These are phyloP conservation scores for Axinella damicornis DNA, from an alignment of 37 sponge, comb jelly and placozoan species.

Conservation along the genomic window DNA sequence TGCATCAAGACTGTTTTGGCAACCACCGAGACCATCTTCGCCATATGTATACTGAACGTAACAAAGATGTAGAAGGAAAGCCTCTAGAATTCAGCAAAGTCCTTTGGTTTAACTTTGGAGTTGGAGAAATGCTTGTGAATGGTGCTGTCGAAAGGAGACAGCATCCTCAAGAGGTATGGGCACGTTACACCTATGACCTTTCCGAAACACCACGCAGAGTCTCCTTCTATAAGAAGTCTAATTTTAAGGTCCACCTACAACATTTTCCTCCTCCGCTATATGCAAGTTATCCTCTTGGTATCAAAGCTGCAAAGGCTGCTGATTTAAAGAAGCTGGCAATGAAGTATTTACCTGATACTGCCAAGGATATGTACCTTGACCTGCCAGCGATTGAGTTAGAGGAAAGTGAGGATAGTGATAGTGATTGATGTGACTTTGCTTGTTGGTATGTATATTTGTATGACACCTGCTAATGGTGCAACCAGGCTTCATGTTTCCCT, in stretches of 20 bases:
- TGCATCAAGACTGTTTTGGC: conserved; percentile 28
- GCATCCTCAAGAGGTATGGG: conserved; percentile 29
- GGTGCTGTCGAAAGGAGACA: not conserved
- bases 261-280: not conserved
- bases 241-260: not conserved
- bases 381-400: not conserved
- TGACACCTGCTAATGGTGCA: too few species aligned
- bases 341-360: not conserved
- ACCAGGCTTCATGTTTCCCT: too few species aligned
- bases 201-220: conserved; percentile 14
- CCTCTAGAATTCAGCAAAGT: conserved; percentile 20
- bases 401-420: not conserved
- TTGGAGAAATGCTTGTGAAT: conserved; percentile 10
- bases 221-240: conserved; percentile 4
- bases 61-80: not conserved
- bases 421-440: not conserved
- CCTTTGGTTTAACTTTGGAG: conserved; percentile 30
- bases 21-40: conserved; percentile 15
- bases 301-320: conserved; percentile 13
- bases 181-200: not conserved
- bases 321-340: not conserved
- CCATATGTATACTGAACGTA: conserved; percentile 38
- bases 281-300: not conserved
- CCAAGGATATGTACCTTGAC: not conserved
- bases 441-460: too few species aligned